Percentiles rank a stretch among this genome's conserved stretches.
Evolutionary conservation across 2,888 invertebrate species (phyloP).

Genomic region (Shargacucullia verbasci): DNA sequence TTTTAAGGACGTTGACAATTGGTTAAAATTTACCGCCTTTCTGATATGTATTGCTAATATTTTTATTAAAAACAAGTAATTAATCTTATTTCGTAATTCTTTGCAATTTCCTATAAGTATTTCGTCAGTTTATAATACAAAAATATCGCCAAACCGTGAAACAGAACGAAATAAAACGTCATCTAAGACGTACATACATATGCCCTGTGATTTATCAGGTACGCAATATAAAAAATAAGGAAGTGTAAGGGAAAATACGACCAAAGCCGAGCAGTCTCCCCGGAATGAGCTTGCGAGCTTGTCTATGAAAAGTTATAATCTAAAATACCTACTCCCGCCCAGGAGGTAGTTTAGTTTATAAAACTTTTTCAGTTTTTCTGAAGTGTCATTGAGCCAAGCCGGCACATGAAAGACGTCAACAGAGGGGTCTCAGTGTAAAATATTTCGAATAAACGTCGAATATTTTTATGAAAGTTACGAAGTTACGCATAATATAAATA

Average conservation of each 20-base stretch:
- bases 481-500: slow-evolving; percentile 52
- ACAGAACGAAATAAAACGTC: slow-evolving; percentile 37
- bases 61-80: too few relatives aligned
- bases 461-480: slow-evolving; percentile 50
- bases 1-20: too few relatives aligned
- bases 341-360: slow-evolving; percentile 59
- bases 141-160: slow-evolving; percentile 11
- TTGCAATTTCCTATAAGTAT: too few relatives aligned
- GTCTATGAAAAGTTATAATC: slow-evolving; percentile 60
- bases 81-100: too few relatives aligned
- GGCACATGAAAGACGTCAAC: slow-evolving; percentile 61
- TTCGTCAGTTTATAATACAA: neutral
- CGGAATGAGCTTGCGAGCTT: slow-evolving; percentile 46
- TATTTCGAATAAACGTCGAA: slow-evolving; percentile 56
- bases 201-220: slow-evolving; percentile 41
- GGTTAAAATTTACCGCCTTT: too few relatives aligned
- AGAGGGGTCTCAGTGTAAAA: slow-evolving; percentile 52
- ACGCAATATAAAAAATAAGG: slow-evolving; percentile 41
- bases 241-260: slow-evolving; percentile 23
- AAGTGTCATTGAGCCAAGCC: slow-evolving; percentile 68
- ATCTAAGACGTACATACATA: slow-evolving; percentile 25
- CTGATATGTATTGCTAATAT: too few relatives aligned
- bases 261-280: slow-evolving; percentile 26
- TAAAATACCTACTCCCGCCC: slow-evolving; percentile 51
- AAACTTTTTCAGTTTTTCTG: slow-evolving; percentile 65